A percentile compares a stretch with the other conserved stretches of the same genome.
Evolutionary conservation across 2,888 invertebrate species (phyloP).

Genomic region (Smittia aterrima): DNA sequence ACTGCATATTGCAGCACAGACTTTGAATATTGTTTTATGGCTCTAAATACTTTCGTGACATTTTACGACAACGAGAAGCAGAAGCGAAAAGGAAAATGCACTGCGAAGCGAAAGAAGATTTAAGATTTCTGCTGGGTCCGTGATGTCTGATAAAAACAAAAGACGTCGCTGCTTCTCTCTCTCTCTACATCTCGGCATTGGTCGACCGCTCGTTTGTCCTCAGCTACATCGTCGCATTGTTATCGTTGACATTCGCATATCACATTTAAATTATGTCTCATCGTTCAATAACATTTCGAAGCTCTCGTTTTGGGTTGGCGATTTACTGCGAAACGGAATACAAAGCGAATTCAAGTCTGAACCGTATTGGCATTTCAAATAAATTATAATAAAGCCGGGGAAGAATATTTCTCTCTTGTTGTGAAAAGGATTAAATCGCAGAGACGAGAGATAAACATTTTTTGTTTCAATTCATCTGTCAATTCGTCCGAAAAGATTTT

Average conservation of each 20-base stretch:
- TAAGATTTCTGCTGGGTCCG: constrained; percentile 28
- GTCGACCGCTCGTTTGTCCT: neutral
- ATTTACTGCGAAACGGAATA: neutral
- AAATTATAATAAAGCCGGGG: constrained; percentile 12
- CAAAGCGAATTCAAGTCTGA: constrained; percentile 2
- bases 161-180: constrained; percentile 9
- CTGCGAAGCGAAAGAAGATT: neutral
- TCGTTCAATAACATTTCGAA: neutral
- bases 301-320: neutral
- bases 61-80: neutral
- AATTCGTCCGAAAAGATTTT: constrained; percentile 10
- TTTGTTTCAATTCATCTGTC: constrained; percentile 40
- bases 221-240: neutral
- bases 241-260: constrained; percentile 1
- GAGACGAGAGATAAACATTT: constrained; percentile 31
- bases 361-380: constrained; percentile 28
- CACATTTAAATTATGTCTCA: neutral
- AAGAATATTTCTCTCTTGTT: neutral
- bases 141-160: constrained; percentile 26
- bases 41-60: neutral
- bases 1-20: neutral
- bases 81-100: neutral
- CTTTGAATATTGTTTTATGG: constrained; percentile 14
- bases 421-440: constrained; percentile 12
- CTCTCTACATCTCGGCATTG: neutral